Evolutionary conservation across 2,888 invertebrate genomes (phyloP), one percentile per base, ranked within the genome.

Genomic region (Dioctria linearis): DNA sequence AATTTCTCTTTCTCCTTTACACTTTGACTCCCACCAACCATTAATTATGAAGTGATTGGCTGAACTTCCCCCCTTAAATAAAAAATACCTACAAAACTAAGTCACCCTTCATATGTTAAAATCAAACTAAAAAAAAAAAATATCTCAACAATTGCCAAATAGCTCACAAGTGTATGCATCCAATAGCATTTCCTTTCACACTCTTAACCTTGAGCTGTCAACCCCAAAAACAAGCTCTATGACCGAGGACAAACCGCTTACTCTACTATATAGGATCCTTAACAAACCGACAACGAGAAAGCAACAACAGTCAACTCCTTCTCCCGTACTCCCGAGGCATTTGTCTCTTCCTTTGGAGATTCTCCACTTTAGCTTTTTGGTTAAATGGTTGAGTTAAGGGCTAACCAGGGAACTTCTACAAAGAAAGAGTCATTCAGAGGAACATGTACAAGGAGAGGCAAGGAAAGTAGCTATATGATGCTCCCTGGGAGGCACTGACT

Each of bases 201-300:
- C 49, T 25, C 42, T 13, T 78, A 78, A 67, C 79, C 67, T 79
- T 65, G 67, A 79, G 67, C 79, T 67, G 65, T 63, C 67, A 79
- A 79, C 79, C 79, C 79, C 57, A 78, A 78, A 66, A 79, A 66
- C 79, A 43, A 79, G 40, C 54, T 57, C 54, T 54, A 66, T 79
- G 66, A 66, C 79, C 49, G 66, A 79, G 79, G 67, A 67, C 79
- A 79, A 79, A 79, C 79, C 79, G 66, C 67, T 79, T 79, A 79
- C 66, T 25, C 25, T 40, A 65, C 9, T 25, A 25, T 25, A 25
- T 25, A 25, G 67, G 57, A 49, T 49, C 57, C 78, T 78, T 51
- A 25, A 78, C 78, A 42, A 66, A 11, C 79, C 54, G 71, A 57
- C 63, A 69, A 67, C 61, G 57, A 73, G 73, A 73, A 73, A 57